Conservation (phyloP, 2,888 invertebrate species). For the Spisula solida region DNA sequence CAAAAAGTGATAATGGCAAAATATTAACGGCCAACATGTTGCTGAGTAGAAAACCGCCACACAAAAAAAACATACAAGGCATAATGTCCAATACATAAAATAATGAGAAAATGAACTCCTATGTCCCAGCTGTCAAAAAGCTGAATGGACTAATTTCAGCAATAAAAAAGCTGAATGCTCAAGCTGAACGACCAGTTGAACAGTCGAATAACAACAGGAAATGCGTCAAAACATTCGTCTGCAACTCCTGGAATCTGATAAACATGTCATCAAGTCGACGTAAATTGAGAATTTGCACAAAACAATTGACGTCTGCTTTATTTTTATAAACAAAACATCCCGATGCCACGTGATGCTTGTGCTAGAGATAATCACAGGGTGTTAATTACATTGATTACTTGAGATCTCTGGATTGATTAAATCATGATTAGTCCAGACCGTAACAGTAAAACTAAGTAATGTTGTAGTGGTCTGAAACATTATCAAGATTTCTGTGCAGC, state of each 20-base stretch:
- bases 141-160: no score
- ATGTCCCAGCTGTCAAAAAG: no score
- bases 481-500: neutral
- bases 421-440: neutral
- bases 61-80: no score
- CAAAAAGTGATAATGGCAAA: no score
- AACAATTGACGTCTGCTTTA: neutral
- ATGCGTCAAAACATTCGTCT: constrained; percentile 92
- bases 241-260: constrained; percentile 87
- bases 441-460: neutral
- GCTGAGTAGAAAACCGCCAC: no score
- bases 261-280: neutral
- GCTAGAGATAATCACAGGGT: neutral
- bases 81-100: no score
- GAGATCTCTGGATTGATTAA: neutral
- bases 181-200: no score
- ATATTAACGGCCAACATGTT: no score
- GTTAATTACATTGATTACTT: neutral
- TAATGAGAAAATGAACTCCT: no score
- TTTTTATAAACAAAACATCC: neutral
- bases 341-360: neutral
- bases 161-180: no score
- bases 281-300: neutral
- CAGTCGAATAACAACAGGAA: constrained; percentile 96
- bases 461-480: neutral